Evolutionary conservation across 2,888 invertebrate genomes (phyloP), one percentile per base, ranked within the genome.

Genomic region (Lordiphosa fenestrarum): DNA sequence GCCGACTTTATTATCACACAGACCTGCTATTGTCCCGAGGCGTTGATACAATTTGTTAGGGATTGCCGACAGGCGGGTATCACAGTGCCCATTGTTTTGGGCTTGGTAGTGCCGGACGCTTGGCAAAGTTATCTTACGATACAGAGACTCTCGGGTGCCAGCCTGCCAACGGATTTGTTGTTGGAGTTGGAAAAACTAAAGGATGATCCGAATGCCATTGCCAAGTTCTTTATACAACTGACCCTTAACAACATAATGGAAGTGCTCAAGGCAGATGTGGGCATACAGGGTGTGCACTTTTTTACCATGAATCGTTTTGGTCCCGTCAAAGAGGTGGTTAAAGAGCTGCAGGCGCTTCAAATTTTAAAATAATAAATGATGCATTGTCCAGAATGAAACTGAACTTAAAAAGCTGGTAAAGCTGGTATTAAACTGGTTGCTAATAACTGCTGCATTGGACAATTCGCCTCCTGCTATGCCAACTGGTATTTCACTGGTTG

Each of bases 1-100:
- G 96, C 96, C 0, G 93, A 97, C 87, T 95, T 96, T 75, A 93
- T 98, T 57, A 92, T 98, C 64, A 96, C 97, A 0, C 97, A 98
- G 90, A 92, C 96, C 30, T 94, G 95, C 88, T 97, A 96, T 85
- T 92, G 94, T 40, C 89, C 92, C 2, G 90, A 91, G 25, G 86
- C 90, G 0, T 94, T 94, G 73, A 90, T 93, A 42, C 89, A 91
- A 35, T 97, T 94, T 86, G 90, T 92, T 1, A 85, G 89, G 13
- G 92, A 92, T 75, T 96, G 95, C 84, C 90, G 93, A 51, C 86
- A 89, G 21, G 88, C 92, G 35, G 94, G 93, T 19, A 95, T 97
- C 53, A 90, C 88, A 0, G 91, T 94, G 41, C 96, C 97, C 7
- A 94, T 97, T 58, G 90, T 98, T 66, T 94, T 96, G 0, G 97